Base-by-base conservation (phyloP, 1,140 invertebrate genomes). In the Macrobrachium nipponense region DNA sequence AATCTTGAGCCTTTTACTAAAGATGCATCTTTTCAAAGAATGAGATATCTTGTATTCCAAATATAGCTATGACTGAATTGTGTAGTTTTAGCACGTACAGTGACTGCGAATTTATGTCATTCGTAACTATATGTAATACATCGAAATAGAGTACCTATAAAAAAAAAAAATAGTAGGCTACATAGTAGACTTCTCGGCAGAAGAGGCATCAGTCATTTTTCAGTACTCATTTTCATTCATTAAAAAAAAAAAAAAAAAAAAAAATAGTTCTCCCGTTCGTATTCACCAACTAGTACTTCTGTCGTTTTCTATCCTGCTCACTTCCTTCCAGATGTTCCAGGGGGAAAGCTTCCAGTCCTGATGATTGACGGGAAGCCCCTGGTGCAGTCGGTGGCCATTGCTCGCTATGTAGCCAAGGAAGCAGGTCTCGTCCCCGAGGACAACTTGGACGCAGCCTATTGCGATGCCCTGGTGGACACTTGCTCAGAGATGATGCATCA, bases 381-480 rank as follows among this genome's bases (percentile, higher is more conserved):
- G 61, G 27, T 27, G 8, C 82, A 84, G 61, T 84, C 82, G 6
- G 27, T 61, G 59, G 82, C 82, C 75, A 77, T 78, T 44, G 82
- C 70, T 18, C 59, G 82, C 27, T 84, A 59, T 60, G 17, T 78
- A 44, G 82, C 82, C 82, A 84, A 27, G 43, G 44, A 78, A 23
- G 82, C 82, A 12, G 51, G 64, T 6, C 75, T 84, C 12, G 20
- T 84, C 43, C 82, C 82, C 3, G 58, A 78, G 61, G 20, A 66
- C 43, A 27, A 66, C 59, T 44, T 75, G 51, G 73, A 66, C 0
- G 62, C 73, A 18, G 82, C 82, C n/a, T 66, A 43, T 12, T 77
- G 73, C 23, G 82, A 84, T 27, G 60, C 82, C 82, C 62, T 84
- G 20, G 82, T 70, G 2, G 82, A 84, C 17, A 84, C 82, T 18